Percentiles rank a stretch among this genome's conserved stretches.
phyloP scores from a whole-genome alignment of 92 coral and sea anemone genomes.

The Palythoa grandis region DNA sequence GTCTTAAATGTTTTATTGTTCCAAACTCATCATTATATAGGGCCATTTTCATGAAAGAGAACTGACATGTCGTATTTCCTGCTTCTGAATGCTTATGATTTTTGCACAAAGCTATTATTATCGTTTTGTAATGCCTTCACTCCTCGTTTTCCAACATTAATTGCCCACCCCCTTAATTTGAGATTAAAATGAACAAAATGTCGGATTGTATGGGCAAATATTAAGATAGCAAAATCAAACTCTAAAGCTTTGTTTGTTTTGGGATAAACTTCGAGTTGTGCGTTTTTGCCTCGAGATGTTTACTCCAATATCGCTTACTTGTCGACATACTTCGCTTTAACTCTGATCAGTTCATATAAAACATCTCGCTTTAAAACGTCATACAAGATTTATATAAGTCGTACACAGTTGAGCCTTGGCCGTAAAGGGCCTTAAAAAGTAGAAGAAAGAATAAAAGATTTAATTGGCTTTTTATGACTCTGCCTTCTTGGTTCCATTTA shows the following conservation, averaged over 20 bases:
- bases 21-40: background rate
- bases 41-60: slow-evolving; percentile 3
- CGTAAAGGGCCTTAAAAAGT: background rate
- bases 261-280: background rate
- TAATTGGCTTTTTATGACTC: background rate
- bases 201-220: background rate
- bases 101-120: background rate
- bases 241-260: background rate
- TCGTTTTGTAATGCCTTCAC: slow-evolving; percentile 5
- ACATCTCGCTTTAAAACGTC: background rate
- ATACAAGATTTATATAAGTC: background rate
- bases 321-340: background rate
- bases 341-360: background rate
- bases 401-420: background rate
- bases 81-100: background rate
- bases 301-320: background rate
- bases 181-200: slow-evolving; percentile 20
- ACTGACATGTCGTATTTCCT: slow-evolving; percentile 14
- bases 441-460: background rate
- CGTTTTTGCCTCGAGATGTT: slow-evolving; percentile 8
- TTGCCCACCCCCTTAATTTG: slow-evolving; percentile 11
- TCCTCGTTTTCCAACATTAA: slow-evolving; percentile 5
- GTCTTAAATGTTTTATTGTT: slow-evolving; percentile 11
- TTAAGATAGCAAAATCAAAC: background rate
- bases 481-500: too few relatives aligned